These are phyloP conservation scores for Petrocephalus microphthalmus DNA, from an alignment of 2,113 vertebrate species.

Conservation along the genomic window DNA sequence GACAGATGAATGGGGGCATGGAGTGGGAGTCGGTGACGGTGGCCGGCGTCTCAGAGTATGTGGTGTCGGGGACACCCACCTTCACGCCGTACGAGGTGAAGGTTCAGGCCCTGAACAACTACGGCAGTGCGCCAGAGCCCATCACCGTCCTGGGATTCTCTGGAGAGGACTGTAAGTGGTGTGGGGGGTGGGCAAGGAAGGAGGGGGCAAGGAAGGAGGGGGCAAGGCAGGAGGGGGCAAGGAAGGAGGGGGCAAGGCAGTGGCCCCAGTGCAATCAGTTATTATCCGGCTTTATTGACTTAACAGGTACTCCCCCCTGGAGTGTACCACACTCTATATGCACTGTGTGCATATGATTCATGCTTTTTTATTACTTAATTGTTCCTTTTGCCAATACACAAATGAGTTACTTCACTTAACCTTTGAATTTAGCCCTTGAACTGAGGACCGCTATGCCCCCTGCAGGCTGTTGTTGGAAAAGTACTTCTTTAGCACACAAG, in stretches of 20 bases:
- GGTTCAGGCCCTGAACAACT: conserved; percentile 82
- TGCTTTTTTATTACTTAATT: background rate
- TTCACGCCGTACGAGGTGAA: conserved; percentile 82
- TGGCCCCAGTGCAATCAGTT: background rate
- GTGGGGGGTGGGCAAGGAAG: no score
- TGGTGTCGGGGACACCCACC: conserved; percentile 77
- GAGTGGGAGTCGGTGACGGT: conserved; percentile 79
- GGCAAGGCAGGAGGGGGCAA: background rate
- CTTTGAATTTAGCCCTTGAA: background rate
- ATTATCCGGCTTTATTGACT: background rate
- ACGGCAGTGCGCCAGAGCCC: conserved; percentile 76
- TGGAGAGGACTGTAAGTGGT: conserved; percentile 86
- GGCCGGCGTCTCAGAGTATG: conserved; percentile 75
- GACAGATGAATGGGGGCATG: conserved; percentile 74
- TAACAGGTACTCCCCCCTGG: background rate
- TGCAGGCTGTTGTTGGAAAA: background rate
- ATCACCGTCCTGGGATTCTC: conserved; percentile 70
- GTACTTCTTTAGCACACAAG: background rate
- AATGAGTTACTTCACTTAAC: background rate
- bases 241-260: background rate
- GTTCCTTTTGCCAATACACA: background rate
- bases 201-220: background rate
- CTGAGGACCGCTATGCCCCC: background rate
- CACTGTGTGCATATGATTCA: background rate
- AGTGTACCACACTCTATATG: background rate